Base-by-base conservation (phyloP, 2,888 invertebrate genomes). In the Pseudanteris insignis region DNA sequence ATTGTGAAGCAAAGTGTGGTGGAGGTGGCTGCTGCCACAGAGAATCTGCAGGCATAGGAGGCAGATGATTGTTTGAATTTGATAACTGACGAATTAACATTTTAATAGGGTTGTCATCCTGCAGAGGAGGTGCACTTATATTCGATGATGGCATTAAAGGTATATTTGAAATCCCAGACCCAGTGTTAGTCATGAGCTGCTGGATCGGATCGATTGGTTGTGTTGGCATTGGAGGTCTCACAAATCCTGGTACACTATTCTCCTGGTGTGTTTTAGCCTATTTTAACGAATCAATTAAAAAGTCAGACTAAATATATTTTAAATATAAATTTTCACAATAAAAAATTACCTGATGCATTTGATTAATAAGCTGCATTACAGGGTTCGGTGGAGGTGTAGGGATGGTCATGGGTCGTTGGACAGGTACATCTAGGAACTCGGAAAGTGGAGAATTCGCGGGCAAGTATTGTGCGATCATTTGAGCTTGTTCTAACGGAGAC, bases 341-440 rank as follows among this genome's bases (percentile, higher is more conserved):
- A 25, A 15, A 32, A 8, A 2, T 9, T 32, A 81, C 82, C 78
- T 83, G 83, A 70, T 84, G 84, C 81, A 84, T 82, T 72, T 84
- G 84, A 73, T 77, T 83, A 50, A 84, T 83, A 72, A 84, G 81
- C 57, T 83, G 83, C 80, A 84, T 83, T 36, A 85, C 79, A 50
- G 84, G 83, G 75, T 83, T 84, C 18, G 82, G 70, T 30, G 82
- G 69, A 24, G 74, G 73, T n/a, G 79, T 71, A 7, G 70, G 43
- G 3, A 78, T 67, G 12, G 75, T 70, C 66, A 80, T 78, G 48
- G 58, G 26, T 2, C 72, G 65, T 28, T 75, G 58, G 13, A 76
- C 69, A 30, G 74, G 67, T 41, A 78, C 65, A 18, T 77, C 79
- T 2, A 76, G 70, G 18, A 75, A 74, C 70, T 78, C 72, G 43